Conservation (phyloP, 2,888 invertebrate genomes). For the Ephialtes manifestator region DNA sequence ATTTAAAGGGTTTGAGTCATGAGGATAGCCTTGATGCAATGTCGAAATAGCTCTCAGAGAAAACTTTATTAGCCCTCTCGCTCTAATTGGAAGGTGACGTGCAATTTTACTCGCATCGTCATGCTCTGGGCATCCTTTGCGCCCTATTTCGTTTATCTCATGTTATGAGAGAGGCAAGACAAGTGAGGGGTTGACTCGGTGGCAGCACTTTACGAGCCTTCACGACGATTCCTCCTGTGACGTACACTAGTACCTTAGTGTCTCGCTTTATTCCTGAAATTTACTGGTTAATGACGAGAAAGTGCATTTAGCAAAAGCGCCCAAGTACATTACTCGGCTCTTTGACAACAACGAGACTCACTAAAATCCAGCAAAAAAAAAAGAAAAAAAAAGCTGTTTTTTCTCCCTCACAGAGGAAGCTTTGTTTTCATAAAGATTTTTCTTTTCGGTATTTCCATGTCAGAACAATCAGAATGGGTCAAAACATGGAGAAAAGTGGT, state of each 20-base stretch:
- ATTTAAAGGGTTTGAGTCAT: not conserved
- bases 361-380: not conserved
- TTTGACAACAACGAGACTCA: not conserved
- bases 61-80: constrained; percentile 52
- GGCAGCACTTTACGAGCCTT: constrained; percentile 8
- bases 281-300: not conserved
- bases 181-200: not conserved
- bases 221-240: not conserved
- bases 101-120: constrained; percentile 54
- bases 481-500: too few species aligned
- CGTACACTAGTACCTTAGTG: not conserved
- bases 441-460: too few species aligned
- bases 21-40: not conserved
- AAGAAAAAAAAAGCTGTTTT: not conserved
- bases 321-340: not conserved
- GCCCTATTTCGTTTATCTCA: not conserved
- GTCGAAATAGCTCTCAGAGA: constrained; percentile 37
- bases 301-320: constrained; percentile 22
- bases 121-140: not conserved
- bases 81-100: constrained; percentile 43
- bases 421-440: too few species aligned
- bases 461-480: too few species aligned
- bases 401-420: not conserved
- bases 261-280: constrained; percentile 7
- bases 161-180: constrained; percentile 16